These are phyloP conservation scores for Brachypalpus laphriformis DNA, from an alignment of 2,888 invertebrate species.

Conservation along the genomic window DNA sequence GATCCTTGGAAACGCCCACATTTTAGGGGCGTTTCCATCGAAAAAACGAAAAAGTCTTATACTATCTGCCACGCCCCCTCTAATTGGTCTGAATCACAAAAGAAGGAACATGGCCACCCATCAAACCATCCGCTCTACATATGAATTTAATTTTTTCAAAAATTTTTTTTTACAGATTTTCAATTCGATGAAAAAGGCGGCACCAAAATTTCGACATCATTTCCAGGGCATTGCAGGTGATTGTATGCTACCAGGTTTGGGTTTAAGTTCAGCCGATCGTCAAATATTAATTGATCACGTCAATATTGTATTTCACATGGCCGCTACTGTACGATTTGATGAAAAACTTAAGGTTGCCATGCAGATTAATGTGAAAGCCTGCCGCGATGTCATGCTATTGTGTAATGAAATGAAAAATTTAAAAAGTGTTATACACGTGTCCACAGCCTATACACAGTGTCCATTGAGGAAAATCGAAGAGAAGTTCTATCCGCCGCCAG, in stretches of 20 bases:
- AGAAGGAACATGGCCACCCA: too few relatives aligned
- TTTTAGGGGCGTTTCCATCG: too few relatives aligned
- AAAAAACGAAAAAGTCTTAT: too few relatives aligned
- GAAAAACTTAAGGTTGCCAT: conserved; percentile 89
- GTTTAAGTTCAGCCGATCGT: conserved; percentile 83
- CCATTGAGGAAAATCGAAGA: conserved; percentile 83
- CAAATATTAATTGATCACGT: conserved; percentile 83
- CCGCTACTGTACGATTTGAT: conserved; percentile 87
- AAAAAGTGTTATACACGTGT: conserved; percentile 84
- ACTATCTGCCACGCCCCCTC: too few relatives aligned
- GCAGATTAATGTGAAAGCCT: conserved; percentile 89
- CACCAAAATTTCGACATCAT: conserved; percentile 85
- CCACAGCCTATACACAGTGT: conserved; percentile 86
- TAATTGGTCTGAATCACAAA: too few relatives aligned
- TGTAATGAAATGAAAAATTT: conserved; percentile 85
- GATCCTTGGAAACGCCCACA: too few relatives aligned
- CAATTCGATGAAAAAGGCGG: conserved; percentile 82
- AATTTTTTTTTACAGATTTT: conserved; percentile 82
- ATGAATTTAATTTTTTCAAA: not conserved
- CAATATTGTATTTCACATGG: conserved; percentile 85
- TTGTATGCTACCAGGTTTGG: conserved; percentile 84
- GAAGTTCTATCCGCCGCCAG: conserved; percentile 84
- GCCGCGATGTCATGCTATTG: conserved; percentile 86
- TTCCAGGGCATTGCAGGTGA: conserved; percentile 85
- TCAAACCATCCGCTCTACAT: too few relatives aligned